A percentile compares a stretch with the other conserved stretches of the same genome.
These are phyloP conservation scores for Ommatoiulus sabulosus DNA, from an alignment of 2,888 invertebrate genomes.

Conservation along the genomic window DNA sequence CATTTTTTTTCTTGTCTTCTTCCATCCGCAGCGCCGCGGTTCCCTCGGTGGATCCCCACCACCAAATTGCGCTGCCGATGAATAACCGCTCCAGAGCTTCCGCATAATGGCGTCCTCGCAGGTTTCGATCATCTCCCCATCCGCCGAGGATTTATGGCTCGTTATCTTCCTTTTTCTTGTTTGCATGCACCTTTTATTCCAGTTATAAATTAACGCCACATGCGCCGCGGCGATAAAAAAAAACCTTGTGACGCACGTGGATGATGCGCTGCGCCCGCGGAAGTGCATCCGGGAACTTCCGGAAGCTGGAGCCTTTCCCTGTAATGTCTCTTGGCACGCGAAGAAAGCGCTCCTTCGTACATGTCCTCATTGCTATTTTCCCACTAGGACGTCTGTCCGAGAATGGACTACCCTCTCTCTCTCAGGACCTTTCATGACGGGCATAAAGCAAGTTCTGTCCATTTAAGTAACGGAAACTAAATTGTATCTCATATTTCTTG, in stretches of 20 bases:
- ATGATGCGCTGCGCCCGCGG: neutral
- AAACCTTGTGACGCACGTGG: neutral
- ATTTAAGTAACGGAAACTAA: no score
- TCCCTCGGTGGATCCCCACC: neutral
- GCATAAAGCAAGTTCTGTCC: no score
- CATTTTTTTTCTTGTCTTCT: neutral
- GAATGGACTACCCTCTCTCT: no score
- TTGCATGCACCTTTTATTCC: slow-evolving; percentile 23
- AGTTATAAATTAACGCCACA: neutral
- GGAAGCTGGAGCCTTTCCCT: neutral
- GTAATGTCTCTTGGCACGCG: neutral
- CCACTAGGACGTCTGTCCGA: no score
- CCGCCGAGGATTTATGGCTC: neutral
- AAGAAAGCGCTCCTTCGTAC: neutral
- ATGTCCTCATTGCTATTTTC: no score
- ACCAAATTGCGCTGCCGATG: neutral
- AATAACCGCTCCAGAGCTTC: neutral
- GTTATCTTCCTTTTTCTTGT: slow-evolving; percentile 20
- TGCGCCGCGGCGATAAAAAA: neutral
- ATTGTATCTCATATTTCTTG: no score
- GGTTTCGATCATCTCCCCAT: slow-evolving; percentile 14
- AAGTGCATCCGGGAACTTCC: neutral
- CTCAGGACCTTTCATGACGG: no score
- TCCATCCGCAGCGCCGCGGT: neutral
- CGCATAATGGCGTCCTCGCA: neutral